Evolutionary conservation across 2,113 vertebrate genomes (phyloP).

Genomic region (Sceloporus undulatus): DNA sequence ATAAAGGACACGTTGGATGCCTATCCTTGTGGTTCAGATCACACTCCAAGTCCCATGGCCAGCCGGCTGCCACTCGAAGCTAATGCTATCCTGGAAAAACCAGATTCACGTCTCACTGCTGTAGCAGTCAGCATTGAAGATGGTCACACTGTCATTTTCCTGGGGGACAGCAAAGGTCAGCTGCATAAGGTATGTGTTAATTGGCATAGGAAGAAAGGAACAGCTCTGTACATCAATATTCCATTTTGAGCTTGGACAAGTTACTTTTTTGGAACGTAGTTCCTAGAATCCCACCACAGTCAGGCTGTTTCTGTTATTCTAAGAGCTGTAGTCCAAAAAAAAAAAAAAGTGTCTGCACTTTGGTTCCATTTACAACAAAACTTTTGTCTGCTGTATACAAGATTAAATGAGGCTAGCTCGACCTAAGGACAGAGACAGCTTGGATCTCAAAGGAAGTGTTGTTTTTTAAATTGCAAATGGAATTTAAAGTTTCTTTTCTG

Average conservation of each 20-base stretch:
- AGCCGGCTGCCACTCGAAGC: constrained; percentile 86
- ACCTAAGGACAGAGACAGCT: not conserved
- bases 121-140: constrained; percentile 89
- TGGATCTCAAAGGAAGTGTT: not conserved
- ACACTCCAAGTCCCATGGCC: constrained; percentile 97
- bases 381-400: too few relatives aligned
- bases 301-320: not conserved
- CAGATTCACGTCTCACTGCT: constrained; percentile 87
- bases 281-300: not conserved
- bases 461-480: not conserved
- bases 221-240: too few relatives aligned
- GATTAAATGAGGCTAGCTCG: not conserved
- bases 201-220: not conserved
- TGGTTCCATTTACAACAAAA: too few relatives aligned
- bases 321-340: not conserved
- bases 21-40: constrained; percentile 97
- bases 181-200: constrained; percentile 88
- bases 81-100: constrained; percentile 86
- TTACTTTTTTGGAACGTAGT: not conserved
- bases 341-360: too few relatives aligned
- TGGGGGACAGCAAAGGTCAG: constrained; percentile 92
- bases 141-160: constrained; percentile 90
- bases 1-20: constrained; percentile 91
- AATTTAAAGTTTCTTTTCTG: not conserved
- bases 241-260: too few relatives aligned